phyloP scores from a whole-genome alignment of 2,113 vertebrate genomes.

The Podocnemis expansa region DNA sequence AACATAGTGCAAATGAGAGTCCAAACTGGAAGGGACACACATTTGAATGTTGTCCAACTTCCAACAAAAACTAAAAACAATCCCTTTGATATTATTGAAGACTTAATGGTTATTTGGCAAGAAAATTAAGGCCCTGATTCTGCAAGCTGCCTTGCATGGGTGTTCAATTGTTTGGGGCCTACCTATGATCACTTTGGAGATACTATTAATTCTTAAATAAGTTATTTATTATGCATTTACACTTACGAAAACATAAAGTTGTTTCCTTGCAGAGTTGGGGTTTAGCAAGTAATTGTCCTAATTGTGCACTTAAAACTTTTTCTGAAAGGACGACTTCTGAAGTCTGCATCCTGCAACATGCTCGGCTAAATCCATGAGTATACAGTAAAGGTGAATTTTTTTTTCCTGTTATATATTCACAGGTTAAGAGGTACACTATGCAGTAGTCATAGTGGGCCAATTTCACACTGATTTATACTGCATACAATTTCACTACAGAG shows the following conservation, averaged over 20 bases:
- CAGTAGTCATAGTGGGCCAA: neutral
- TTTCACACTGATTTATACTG: constrained; percentile 5
- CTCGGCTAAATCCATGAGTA: neutral
- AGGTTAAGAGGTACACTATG: neutral
- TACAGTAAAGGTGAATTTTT: neutral
- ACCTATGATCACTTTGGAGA: neutral
- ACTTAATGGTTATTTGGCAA: constrained; percentile 48
- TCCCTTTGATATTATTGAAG: constrained; percentile 26
- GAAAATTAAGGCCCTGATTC: constrained; percentile 26
- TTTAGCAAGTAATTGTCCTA: neutral
- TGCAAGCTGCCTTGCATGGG: neutral
- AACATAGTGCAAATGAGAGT: constrained; percentile 65
- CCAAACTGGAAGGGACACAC: constrained; percentile 67
- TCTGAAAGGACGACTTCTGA: rapidly evolving
- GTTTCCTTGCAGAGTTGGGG: neutral
- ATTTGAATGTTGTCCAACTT: neutral
- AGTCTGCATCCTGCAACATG: neutral
- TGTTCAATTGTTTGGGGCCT: neutral
- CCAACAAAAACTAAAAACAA: neutral
- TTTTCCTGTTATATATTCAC: neutral
- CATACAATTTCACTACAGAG: neutral
- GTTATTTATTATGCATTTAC: constrained; percentile 28
- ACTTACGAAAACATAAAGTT: constrained; percentile 8
- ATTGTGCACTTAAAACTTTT: neutral
- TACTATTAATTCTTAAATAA: neutral